Conservation (phyloP, 2,797 vertebrate species). For the Oreortyx pictus region DNA sequence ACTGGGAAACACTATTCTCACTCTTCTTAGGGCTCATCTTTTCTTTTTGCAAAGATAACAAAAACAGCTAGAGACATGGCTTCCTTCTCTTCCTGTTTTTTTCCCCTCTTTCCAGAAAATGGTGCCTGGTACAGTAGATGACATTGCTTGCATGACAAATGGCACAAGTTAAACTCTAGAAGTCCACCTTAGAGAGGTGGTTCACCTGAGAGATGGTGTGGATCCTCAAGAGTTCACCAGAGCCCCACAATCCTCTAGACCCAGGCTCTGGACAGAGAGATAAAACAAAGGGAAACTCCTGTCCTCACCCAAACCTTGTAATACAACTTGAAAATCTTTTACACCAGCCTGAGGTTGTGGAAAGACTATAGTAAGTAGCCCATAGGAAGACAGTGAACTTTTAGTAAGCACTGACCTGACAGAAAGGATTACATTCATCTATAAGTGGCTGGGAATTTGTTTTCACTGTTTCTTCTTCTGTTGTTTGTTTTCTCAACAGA, state of each 20-base stretch:
- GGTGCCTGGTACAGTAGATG: background rate
- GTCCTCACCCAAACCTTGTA: background rate
- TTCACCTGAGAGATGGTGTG: background rate
- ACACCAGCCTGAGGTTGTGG: background rate
- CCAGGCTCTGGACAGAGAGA: background rate
- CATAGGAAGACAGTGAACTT: background rate
- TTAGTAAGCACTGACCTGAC: background rate
- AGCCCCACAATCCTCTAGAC: background rate
- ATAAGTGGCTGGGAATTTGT: background rate
- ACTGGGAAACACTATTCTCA: background rate
- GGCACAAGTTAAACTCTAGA: background rate
- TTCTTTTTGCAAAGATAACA: background rate
- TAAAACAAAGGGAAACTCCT: background rate
- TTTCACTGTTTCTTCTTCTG: background rate
- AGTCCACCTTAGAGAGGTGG: background rate
- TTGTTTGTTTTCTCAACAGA: slow-evolving; percentile 58
- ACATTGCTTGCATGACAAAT: background rate
- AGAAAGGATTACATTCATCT: background rate
- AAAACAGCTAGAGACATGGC: background rate
- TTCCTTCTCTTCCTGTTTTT: background rate
- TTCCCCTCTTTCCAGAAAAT: background rate
- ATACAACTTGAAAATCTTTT: background rate
- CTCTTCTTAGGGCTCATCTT: background rate
- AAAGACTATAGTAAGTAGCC: background rate
- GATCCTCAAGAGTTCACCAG: background rate